Evolutionary conservation across 2,797 vertebrate genomes (phyloP), one percentile per base, ranked within the genome.

Genomic region (Sparidentex hasta): DNA sequence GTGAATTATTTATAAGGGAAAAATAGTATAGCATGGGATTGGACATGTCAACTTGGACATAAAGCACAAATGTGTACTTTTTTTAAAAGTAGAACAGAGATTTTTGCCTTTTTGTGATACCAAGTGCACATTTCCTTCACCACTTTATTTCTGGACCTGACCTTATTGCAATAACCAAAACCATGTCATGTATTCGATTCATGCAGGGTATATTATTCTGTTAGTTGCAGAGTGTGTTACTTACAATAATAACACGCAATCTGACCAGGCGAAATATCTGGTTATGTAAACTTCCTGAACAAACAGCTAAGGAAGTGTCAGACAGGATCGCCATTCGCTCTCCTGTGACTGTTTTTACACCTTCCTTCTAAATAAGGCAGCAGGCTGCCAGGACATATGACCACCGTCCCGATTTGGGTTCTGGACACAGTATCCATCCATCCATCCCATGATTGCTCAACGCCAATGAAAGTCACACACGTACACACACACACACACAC

Each of bases 291-390:
- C 93, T 90, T 92, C 86, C 92, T 50, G 85, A 88, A 88, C 86
- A 80, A 94, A 93, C 89, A 93, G 91, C 88, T 58, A 89, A 94
- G 93, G 94, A 95, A 95, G 92, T 90, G 93, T 88, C 90, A 90
- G 89, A 93, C 91, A 89, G 87, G 93, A 87, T 71, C 94, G 89
- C 94, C 94, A 94, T 94, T 91, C 95, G 95, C 96, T 96, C 87
- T 71, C 89, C 91, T 93, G 90, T 96, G 81, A 93, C 95, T 94
- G 91, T 95, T 96, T 97, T 97, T 96, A 96, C 96, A 95, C 94
- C 95, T 96, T 96, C 95, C 90, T 94, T 96, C 96, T 97, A 98
- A 98, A 98, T 97, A 97, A 98, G 96, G 96, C 96, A 94, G 92
- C 92, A 75, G 92, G 93, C 84, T 94, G 92, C 87, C 89, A 95